Percentiles rank a stretch among this genome's conserved stretches.
phyloP scores from a whole-genome alignment of 2,797 vertebrate genomes.

The Pseudochirops cupreus region DNA sequence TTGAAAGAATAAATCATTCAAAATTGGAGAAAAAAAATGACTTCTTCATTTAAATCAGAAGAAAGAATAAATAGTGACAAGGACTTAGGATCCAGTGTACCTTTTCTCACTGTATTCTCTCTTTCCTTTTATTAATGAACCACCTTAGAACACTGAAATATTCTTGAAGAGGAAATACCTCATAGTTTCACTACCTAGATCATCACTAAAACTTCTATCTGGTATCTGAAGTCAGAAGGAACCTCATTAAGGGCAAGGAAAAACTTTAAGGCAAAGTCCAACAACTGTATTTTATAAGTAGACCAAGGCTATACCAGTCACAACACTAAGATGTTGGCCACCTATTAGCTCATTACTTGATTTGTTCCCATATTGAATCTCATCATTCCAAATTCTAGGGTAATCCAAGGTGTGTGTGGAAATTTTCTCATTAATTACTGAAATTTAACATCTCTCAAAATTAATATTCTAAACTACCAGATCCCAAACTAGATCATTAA shows the following conservation, averaged over 20 bases:
- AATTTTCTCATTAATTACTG: background rate
- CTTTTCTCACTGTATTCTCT: background rate
- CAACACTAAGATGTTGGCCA: background rate
- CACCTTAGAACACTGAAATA: background rate
- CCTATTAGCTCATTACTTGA: background rate
- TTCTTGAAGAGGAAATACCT: background rate
- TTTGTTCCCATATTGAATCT: background rate
- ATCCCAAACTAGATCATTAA: background rate
- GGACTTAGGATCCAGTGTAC: background rate
- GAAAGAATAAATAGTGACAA: background rate
- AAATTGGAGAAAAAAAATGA: too few relatives aligned
- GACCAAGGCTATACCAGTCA: background rate
- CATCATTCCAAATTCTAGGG: background rate
- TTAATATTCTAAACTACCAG: background rate
- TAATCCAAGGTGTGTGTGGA: background rate
- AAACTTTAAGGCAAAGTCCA: background rate
- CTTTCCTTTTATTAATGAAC: background rate
- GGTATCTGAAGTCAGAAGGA: background rate
- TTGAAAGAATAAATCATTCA: too few relatives aligned
- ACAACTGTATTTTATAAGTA: too few relatives aligned
- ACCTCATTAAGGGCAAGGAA: background rate
- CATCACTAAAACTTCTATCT: background rate
- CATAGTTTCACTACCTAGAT: background rate
- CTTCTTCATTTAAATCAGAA: background rate
- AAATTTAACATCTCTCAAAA: background rate